phyloP scores from a whole-genome alignment of 1,140 invertebrate genomes.

The Antheraea mylitta region DNA sequence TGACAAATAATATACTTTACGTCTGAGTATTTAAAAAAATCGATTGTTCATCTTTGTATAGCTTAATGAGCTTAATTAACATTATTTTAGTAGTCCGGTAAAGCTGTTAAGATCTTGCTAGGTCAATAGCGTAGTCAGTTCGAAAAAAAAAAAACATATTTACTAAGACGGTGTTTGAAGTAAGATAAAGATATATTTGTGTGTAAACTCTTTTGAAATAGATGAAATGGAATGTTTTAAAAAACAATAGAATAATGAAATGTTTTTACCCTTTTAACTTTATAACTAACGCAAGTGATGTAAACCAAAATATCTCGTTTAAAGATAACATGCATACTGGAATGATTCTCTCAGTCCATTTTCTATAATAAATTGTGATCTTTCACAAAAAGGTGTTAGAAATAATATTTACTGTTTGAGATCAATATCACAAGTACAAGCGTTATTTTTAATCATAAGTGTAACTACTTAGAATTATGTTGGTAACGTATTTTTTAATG shows the following conservation, averaged over 20 bases:
- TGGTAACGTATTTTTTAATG: slow-evolving; percentile 10
- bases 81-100: too few species aligned
- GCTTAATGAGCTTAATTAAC: too few species aligned
- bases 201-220: too few species aligned
- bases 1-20: too few species aligned
- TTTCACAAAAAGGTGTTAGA: slow-evolving; percentile 5
- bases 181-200: too few species aligned
- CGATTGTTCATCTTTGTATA: too few species aligned
- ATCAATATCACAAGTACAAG: slow-evolving; percentile 43
- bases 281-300: background rate
- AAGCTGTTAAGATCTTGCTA: too few species aligned
- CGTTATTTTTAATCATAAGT: slow-evolving; percentile 14
- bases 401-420: slow-evolving; percentile 31
- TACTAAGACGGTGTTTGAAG: too few species aligned
- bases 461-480: background rate
- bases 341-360: slow-evolving; percentile 37
- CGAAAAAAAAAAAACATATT: too few species aligned
- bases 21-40: too few species aligned
- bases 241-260: background rate
- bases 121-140: too few species aligned
- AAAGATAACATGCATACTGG: slow-evolving; percentile 20
- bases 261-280: background rate
- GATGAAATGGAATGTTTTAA: background rate
- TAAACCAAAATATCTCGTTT: slow-evolving; percentile 12
- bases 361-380: background rate